These are phyloP conservation scores for Coelogynopora nodosa DNA, from an alignment of 2,888 invertebrate genomes.

Conservation along the genomic window DNA sequence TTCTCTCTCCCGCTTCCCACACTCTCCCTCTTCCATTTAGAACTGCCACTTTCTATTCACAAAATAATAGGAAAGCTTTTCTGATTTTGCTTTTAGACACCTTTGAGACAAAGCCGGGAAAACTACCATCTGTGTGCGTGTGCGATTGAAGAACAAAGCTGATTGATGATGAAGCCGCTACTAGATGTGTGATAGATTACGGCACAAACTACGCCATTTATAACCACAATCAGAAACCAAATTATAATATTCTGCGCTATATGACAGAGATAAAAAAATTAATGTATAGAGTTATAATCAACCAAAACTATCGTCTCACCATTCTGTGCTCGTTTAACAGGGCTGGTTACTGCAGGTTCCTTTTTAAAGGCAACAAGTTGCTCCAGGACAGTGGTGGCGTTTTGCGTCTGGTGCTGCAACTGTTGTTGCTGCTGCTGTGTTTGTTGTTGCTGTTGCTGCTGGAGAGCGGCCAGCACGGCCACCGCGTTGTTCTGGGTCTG, in stretches of 20 bases:
- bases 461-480: conserved; percentile 6
- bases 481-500: conserved; percentile 11
- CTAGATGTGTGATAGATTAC: not conserved
- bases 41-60: not conserved
- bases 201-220: not conserved
- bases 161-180: not conserved
- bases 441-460: not conserved
- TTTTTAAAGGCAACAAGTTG: not conserved
- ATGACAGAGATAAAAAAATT: no score
- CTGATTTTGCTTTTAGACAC: not conserved
- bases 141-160: not conserved
- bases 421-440: not conserved
- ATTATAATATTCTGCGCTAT: no score
- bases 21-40: not conserved
- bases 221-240: no score
- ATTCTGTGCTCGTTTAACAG: not conserved
- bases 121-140: conserved; percentile 11
- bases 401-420: not conserved
- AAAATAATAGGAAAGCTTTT: not conserved
- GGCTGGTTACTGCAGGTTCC: not conserved
- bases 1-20: not conserved
- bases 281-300: no score
- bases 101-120: conserved; percentile 1
- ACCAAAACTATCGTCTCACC: no score
- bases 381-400: not conserved